Evolutionary conservation across 2,113 vertebrate genomes (phyloP), one percentile per base, ranked within the genome.

Genomic region (Otus sunia): DNA sequence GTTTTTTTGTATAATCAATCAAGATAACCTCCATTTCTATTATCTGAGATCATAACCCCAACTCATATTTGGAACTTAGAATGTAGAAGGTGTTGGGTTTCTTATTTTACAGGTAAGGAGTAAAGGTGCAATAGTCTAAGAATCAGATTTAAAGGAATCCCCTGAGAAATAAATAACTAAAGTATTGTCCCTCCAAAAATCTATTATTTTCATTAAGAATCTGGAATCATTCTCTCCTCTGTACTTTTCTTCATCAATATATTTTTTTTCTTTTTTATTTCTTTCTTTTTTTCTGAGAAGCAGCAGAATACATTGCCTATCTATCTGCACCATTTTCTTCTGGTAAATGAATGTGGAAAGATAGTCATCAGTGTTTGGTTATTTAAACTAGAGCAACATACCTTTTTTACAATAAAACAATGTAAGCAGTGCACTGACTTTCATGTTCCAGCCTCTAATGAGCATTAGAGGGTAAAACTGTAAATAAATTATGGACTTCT

Each of bases 401-500:
- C 6, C 18, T 75, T 19, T 50, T 47, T 86, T 77, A 16, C 20
- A 91, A 47, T 39, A 69, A 53, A 95, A 34, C 73, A 52, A 59
- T 29, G 12, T 58, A 49, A 91, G 37, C 39, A 62, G 25, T 32
- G 25, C 11, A 60, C 15, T 53, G 27, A 72, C 34, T 79, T 85
- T 30, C 25, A 53, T 55, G 10, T 87, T 62, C 25, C 32, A 62
- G 21, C 9, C 34, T 94, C 55, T 79, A 95, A 79, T 68, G 43
- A 84, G 30, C 15, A 76, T 89, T 87, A 74, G 47, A 86, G 58
- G 21, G 34, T 41, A 67, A 86, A 94, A 88, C 5, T 63, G 39
- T 84, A 72, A 95, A 94, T 67, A 92, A 96, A 94, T 90, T 62
- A 81, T n/a, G 36, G 47, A 72, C 19, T 75, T 90, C 59, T 95